Evolutionary conservation across 2,113 vertebrate genomes (phyloP).

Genomic region (Ursus arctos): DNA sequence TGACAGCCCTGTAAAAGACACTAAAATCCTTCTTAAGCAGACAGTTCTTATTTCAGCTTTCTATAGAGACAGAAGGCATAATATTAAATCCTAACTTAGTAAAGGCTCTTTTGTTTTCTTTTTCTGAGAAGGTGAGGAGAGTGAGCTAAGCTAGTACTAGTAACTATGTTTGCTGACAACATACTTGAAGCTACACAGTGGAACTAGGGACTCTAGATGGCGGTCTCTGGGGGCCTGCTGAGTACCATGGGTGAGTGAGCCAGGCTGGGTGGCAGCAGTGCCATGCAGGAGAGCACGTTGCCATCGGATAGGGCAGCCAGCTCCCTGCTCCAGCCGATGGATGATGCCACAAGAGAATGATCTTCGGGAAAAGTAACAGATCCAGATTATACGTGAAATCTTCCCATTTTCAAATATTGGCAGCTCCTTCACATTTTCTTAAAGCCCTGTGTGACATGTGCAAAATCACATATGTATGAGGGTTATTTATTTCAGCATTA

Average conservation of each 20-base stretch:
- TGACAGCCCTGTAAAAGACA: conserved; percentile 37
- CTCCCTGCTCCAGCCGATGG: background rate
- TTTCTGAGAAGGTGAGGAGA: background rate
- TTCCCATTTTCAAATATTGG: background rate
- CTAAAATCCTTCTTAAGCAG: conserved; percentile 50
- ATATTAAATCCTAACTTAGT: conserved; percentile 36
- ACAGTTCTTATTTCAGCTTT: conserved; percentile 22
- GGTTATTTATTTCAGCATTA: background rate
- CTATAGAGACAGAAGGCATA: background rate
- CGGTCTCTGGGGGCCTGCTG: background rate
- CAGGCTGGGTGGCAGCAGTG: too few relatives aligned
- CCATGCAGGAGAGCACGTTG: background rate
- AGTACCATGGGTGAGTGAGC: background rate
- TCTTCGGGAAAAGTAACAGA: background rate
- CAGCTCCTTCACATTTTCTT: background rate
- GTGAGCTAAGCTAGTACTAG: background rate
- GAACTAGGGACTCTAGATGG: background rate
- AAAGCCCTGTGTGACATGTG: background rate
- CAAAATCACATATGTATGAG: background rate
- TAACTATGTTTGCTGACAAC: background rate
- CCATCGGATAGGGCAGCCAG: background rate
- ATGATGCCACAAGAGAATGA: rapidly evolving
- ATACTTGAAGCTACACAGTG: background rate
- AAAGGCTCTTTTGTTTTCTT: background rate
- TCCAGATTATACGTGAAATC: background rate